phyloP scores from a whole-genome alignment of 2,113 vertebrate genomes.

The Chlamydotis undulata region DNA sequence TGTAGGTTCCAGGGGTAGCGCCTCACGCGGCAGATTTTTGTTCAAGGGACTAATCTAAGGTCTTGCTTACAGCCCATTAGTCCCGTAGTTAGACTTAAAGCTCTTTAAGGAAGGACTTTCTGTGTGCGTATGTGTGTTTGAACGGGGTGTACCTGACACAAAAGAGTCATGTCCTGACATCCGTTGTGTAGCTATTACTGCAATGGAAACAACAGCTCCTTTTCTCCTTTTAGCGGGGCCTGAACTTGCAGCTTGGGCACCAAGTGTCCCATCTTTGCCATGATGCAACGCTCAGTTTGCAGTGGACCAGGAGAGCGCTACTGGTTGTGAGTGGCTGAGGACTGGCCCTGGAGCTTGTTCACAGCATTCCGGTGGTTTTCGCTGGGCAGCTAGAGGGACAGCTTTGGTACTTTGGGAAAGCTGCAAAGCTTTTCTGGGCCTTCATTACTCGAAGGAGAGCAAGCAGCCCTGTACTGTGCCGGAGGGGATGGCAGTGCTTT shows the following conservation, averaged over 20 bases:
- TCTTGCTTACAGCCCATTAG: neutral
- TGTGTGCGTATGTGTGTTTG: neutral
- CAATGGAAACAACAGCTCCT: neutral
- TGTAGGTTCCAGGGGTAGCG: neutral
- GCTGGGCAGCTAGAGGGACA: neutral
- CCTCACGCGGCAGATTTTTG: neutral
- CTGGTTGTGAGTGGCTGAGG: neutral
- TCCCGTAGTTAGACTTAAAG: neutral
- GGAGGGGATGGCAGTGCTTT: no score
- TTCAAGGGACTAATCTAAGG: neutral
- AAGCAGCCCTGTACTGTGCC: neutral
- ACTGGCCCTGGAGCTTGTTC: neutral
- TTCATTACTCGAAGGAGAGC: fast-evolving
- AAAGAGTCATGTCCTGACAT: neutral
- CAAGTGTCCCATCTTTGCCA: neutral
- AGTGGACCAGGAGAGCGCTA: neutral
- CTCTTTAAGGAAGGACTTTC: neutral
- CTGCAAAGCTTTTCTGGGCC: neutral
- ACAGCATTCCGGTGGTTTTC: neutral
- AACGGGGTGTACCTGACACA: fast-evolving
- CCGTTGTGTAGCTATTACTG: fast-evolving
- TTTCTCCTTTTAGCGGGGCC: neutral
- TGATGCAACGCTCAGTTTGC: neutral
- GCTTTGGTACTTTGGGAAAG: neutral
- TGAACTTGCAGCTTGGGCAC: neutral